Conservation (phyloP, 2,113 vertebrate species). For the Tretioscincus oriximinensis region DNA sequence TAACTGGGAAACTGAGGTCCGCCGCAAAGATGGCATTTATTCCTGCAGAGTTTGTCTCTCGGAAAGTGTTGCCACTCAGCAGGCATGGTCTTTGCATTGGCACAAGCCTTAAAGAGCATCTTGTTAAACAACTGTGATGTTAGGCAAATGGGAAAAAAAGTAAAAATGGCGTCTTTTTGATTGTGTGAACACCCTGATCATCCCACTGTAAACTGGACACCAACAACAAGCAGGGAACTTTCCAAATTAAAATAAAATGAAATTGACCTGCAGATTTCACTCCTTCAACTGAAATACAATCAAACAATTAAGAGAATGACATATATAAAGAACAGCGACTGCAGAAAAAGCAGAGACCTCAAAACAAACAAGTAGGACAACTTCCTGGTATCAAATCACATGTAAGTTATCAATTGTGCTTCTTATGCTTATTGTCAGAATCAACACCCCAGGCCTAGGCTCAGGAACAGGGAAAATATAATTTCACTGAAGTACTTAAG, state of each 20-base stretch:
- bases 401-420: conserved; percentile 48
- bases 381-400: conserved; percentile 42
- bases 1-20: conserved; percentile 16
- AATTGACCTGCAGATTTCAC: neutral
- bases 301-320: neutral
- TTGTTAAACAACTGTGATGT: conserved; percentile 44
- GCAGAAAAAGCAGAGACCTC: neutral
- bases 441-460: too few species aligned
- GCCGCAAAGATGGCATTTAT: conserved; percentile 26
- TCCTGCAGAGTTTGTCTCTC: conserved; percentile 37
- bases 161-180: conserved; percentile 29
- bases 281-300: conserved; percentile 11
- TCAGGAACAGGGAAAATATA: too few species aligned
- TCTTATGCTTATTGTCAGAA: conserved; percentile 4
- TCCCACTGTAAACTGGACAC: conserved; percentile 34
- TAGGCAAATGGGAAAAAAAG: conserved; percentile 18
- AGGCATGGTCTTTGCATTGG: conserved; percentile 38
- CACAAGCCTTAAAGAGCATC: conserved; percentile 46
- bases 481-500: conserved; percentile 41
- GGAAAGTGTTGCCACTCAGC: conserved; percentile 41
- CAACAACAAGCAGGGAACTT: conserved; percentile 30
- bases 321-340: neutral
- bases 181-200: conserved; percentile 37
- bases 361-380: neutral
- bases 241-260: conserved; percentile 9